Base-by-base conservation (phyloP, 2,113 vertebrate genomes). In the Menura novaehollandiae region DNA sequence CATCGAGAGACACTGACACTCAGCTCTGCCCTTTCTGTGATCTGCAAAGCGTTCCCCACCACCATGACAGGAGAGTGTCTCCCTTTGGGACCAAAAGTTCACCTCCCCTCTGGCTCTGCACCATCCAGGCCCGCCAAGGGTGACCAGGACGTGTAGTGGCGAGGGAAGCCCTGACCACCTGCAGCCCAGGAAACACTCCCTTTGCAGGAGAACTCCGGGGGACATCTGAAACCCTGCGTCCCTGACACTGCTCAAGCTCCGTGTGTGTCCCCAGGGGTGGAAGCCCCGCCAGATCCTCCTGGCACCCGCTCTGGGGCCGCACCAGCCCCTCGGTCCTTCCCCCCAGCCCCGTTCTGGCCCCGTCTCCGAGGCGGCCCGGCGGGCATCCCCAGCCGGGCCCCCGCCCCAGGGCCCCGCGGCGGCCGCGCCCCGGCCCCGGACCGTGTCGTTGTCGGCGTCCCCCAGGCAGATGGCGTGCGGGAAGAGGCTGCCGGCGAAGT, bases 391-490 rank as follows among this genome's bases (percentile, higher is more conserved):
- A 30, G 49, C 33, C 39, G 20, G 27, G 21, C 27, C 74, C 41
- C 13, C 53, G 41, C 32, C 58, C 68, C 10, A 3, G 13, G 41
- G 39, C 74, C 18, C 9, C 10, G 35, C 35, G n/a, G 15, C 22
- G 15, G 19, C 43, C 26, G 24, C 15, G 23, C 26, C 33, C 49
- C 44, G 27, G 6, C 63, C 30, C 17, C 47, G 15, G 89, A 99
- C 99, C 96, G 98, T 93, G 90, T 99, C 99, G 82, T 99, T 99
- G 91, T 99, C 99, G 4, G 99, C 99, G 44, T 99, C 99, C 74
- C 99, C 99, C 20, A 99, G 97, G 93, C 99, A 99, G 62, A 99
- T 98, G 1, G 99, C 99, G 32, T 99, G 98, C 21, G 99, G 99
- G 87, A 99, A 99, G 62, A 99, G 98, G 46, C 98, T 99, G 30